phyloP scores from a whole-genome alignment of 2,113 vertebrate species.

The Numida meleagris region DNA sequence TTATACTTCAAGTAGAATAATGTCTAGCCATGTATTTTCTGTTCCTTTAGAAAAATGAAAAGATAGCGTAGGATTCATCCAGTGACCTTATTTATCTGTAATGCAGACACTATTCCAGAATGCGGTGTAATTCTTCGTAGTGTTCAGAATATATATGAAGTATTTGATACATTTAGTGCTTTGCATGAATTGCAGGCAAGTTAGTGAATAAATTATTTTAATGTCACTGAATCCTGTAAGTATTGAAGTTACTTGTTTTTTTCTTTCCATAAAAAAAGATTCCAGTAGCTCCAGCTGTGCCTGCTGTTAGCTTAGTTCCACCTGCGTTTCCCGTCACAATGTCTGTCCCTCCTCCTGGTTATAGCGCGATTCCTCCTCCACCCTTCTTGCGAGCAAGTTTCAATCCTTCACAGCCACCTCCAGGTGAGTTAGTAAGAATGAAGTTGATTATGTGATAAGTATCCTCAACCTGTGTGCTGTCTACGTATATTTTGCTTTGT shows the following conservation, averaged over 20 bases:
- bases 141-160: neutral
- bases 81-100: neutral
- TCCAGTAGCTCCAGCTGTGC: constrained; percentile 91
- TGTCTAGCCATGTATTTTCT: neutral
- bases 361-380: constrained; percentile 88
- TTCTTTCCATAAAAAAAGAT: constrained; percentile 79
- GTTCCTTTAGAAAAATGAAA: neutral
- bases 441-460: neutral
- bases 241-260: constrained; percentile 1
- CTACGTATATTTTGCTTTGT: neutral
- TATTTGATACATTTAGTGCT: neutral
- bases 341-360: constrained; percentile 96
- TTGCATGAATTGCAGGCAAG: neutral
- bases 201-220: neutral
- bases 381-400: constrained; percentile 91
- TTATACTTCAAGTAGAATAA: neutral
- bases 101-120: neutral
- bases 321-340: constrained; percentile 92
- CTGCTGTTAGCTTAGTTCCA: constrained; percentile 91
- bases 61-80: neutral
- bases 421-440: constrained; percentile 79
- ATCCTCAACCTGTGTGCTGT: neutral
- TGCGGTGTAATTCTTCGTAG: neutral
- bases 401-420: constrained; percentile 94
- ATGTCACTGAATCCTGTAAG: neutral